phyloP scores from a whole-genome alignment of 2,113 vertebrate genomes.

The Proterorhinus semilunaris region DNA sequence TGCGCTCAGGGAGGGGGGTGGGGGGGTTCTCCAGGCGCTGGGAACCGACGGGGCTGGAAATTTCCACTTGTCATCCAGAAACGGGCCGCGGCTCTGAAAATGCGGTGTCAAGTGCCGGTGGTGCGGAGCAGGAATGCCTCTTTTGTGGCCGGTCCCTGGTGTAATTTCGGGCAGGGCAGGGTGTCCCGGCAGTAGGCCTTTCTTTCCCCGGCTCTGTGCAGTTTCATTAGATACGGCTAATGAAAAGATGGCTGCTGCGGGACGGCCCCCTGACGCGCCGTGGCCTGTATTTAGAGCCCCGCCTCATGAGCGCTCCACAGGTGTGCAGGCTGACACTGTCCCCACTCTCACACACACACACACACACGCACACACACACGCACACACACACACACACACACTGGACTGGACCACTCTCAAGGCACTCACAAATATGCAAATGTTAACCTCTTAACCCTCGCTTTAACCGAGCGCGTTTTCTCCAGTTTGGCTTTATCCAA shows the following conservation, averaged over 20 bases:
- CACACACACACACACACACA: neutral
- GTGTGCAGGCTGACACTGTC: slow-evolving; percentile 65
- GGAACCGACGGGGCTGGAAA: slow-evolving; percentile 67
- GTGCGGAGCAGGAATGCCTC: slow-evolving; percentile 76
- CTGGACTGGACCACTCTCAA: neutral
- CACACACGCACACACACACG: neutral
- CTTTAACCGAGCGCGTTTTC: too few species aligned
- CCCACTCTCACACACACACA: slow-evolving; percentile 1
- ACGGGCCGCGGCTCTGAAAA: slow-evolving; percentile 59
- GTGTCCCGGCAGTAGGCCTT: slow-evolving; percentile 75
- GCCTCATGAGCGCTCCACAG: slow-evolving; percentile 67
- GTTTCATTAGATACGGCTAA: slow-evolving; percentile 82
- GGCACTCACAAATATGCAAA: too few species aligned
- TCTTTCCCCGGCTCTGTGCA: slow-evolving; percentile 69
- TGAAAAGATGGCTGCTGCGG: slow-evolving; percentile 77
- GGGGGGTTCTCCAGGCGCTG: slow-evolving; percentile 38
- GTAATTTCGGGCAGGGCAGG: slow-evolving; percentile 78
- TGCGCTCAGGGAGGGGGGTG: slow-evolving; percentile 19
- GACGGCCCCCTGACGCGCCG: slow-evolving; percentile 57
- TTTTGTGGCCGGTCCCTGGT: slow-evolving; percentile 72
- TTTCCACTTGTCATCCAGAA: slow-evolving; percentile 68
- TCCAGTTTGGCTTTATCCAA: too few species aligned
- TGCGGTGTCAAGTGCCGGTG: slow-evolving; percentile 75
- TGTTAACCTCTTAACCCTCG: too few species aligned
- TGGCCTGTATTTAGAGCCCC: slow-evolving; percentile 71